Evolutionary conservation across 2,888 invertebrate species (phyloP), one percentile per base, ranked within the genome.

Genomic region (Lasioglossum vierecki): DNA sequence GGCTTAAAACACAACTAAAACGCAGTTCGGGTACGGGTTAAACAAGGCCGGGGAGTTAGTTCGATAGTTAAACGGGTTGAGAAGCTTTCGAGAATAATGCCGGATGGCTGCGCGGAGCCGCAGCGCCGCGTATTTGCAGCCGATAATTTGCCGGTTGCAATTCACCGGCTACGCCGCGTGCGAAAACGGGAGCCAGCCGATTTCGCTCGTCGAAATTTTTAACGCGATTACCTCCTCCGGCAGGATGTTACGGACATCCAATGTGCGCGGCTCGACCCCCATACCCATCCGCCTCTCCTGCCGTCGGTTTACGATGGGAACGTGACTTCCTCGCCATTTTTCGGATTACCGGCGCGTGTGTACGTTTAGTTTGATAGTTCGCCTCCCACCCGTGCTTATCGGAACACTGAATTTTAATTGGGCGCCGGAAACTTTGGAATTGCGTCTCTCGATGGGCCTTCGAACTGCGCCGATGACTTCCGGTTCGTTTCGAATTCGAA

Each of bases 51-150:
- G 57, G n/a, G 30, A 60, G 63, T 82, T 84, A 53, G 63, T 74
- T 82, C 78, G 74, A 70, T 57, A 60, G 82, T 44, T 84, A 39
- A 80, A 84, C n/a, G 71, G 57, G 77, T 78, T 49, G 77, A 57
- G 71, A 72, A 71, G 77, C 74, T 83, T 80, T 80, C 11, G n/a
- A 75, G 53, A 84, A 84, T 84, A 77, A 84, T 84, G 53, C 80
- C 15, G 39, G 35, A 3, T n/a, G 70, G 71, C 44, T 26, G n/a
- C 57, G 57, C 22, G n/a, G 11, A 57, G 0, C 72, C 6, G 44
- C 44, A 44, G 44, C 44, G 9, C 39, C 15, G 41, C 9, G 39
- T 79, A 74, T 83, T 60, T 79, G 63, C 35, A 15, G 68, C 46
- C 63, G 60, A 74, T 74, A 71, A 75, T 77, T 83, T 49, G 35